Evolutionary conservation across 2,888 invertebrate species (phyloP), one percentile per base, ranked within the genome.

Genomic region (Luperina testacea): DNA sequence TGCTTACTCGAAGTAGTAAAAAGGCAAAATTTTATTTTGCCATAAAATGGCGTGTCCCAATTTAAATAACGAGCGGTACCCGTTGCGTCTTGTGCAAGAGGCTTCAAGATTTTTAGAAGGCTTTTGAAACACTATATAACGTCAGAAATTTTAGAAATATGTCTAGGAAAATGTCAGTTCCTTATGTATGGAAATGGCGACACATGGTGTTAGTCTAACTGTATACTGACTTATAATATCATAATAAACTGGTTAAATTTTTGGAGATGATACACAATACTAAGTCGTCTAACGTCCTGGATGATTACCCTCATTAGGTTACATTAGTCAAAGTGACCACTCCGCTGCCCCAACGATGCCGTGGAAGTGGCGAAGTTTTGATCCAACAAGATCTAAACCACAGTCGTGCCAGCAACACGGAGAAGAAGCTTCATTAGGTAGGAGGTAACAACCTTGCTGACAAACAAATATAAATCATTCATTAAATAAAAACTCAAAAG

Each of bases 31-130:
- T 71, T 71, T 86, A 78, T 82, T 86, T 70, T 27, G 32, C 61
- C 24, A 79, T 83, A 82, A 83, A 84, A 77, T 75, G 64, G 42
- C 61, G 38, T 69, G 74, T 79, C 24, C 75, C 80, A 83, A 79
- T 85, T 86, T 77, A 86, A 84, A 86, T 86, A 85, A 83, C 74
- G 83, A 85, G 84, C 74, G 20, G 45, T 79, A 69, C 69, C 72
- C 72, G 64, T 77, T 24, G 59, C 63, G 57, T 63, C 73, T 71
- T 61, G 48, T 48, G 24, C 63, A 63, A 61, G 77, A 45, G 13
- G 9, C 32, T 85, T 64, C 68, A 63, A 75, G 42, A 69, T 77
- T 77, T 77, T 77, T 77, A 70, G 45, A 32, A 73, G n/a, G 67
- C 71, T 74, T 72, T 80, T 74, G 27, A 64, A 78, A 72, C 13